A percentile compares a stretch with the other conserved stretches of the same genome.
These are phyloP conservation scores for Tiliacea citrago DNA, from an alignment of 2,888 invertebrate species.

Conservation along the genomic window DNA sequence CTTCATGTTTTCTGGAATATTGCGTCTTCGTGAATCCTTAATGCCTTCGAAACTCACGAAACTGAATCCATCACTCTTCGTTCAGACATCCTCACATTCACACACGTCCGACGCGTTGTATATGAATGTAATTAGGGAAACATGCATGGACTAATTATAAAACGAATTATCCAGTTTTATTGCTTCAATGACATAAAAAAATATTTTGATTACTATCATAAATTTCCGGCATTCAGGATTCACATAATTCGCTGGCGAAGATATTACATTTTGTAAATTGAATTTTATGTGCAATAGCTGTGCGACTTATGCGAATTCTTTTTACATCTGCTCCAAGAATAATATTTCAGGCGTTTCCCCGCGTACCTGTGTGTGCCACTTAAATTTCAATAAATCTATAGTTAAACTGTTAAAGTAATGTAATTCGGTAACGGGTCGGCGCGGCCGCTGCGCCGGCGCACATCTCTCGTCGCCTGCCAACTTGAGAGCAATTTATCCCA, in stretches of 20 bases:
- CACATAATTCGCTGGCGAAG: slow-evolving; percentile 86
- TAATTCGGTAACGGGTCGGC: slow-evolving; percentile 67
- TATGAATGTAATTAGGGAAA: slow-evolving; percentile 78
- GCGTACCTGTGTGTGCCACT: slow-evolving; percentile 71
- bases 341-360: slow-evolving; percentile 29
- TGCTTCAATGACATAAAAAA: slow-evolving; percentile 78
- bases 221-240: slow-evolving; percentile 88
- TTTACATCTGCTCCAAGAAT: slow-evolving; percentile 34
- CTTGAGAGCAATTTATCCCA: slow-evolving; percentile 84
- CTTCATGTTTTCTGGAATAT: slow-evolving; percentile 72
- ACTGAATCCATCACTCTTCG: slow-evolving; percentile 48
- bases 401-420: slow-evolving; percentile 76
- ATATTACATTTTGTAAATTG: slow-evolving; percentile 65
- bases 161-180: slow-evolving; percentile 77
- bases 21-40: slow-evolving; percentile 90
- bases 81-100: slow-evolving; percentile 56
- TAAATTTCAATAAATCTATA: slow-evolving; percentile 79
- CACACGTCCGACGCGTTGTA: slow-evolving; percentile 71
- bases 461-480: slow-evolving; percentile 80
- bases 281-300: slow-evolving; percentile 71
- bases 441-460: slow-evolving; percentile 71
- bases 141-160: slow-evolving; percentile 74
- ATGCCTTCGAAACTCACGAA: slow-evolving; percentile 74
- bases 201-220: slow-evolving; percentile 74
- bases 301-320: slow-evolving; percentile 84